Base-by-base conservation (phyloP, 1,140 invertebrate species). In the Diplogasteroides magnus region DNA sequence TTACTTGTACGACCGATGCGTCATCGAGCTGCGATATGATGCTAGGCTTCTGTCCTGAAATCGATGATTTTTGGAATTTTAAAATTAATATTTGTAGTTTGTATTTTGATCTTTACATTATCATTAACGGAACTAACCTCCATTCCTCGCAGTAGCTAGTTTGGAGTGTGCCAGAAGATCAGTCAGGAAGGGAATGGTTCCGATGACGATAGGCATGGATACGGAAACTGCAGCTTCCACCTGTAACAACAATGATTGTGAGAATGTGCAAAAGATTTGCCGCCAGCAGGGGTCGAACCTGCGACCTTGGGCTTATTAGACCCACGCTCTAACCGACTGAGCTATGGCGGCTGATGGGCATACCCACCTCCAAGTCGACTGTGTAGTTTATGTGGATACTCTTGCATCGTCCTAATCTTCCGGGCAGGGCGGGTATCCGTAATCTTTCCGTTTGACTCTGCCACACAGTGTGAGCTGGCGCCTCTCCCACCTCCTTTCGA, bases 171-270 rank as follows among this genome's bases (percentile, higher is more conserved):
- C 75, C 0, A 75, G n/a, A 3, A 73, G 59, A n/a, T 81, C 77
- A 1, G 77, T 68, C n/a, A 82, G 65, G 26, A 77, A 68, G 0
- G 80, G 81, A 64, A 82, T 82, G 13, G 80, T 81, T 6, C 80
- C 80, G 48, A 82, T 77, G 1, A 79, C 65, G 48, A 82, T 73
- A 13, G 80, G 78, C 37, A 79, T 64, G 14, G 60, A 62, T 27
- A 81, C 71, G 19, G 64, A 67, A 3, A 78, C 56, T 1, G 61
- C 72, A 58, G 75, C 64, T 23, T 74, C 73, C 0, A 74, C 68
- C 75, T 71, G 61, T 31, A 61, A 70, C 13, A 29, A 62, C 26
- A 31, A 29, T 48, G 6, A 19, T 48, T 48, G 37, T 11, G 6
- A 48, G 37, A 19, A 6, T 48, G 6, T 48, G 19, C 6, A 25